A percentile compares a stretch with the other conserved stretches of the same genome.
These are phyloP conservation scores for Porites divaricata DNA, from an alignment of 92 coral and sea anemone genomes.

Conservation along the genomic window DNA sequence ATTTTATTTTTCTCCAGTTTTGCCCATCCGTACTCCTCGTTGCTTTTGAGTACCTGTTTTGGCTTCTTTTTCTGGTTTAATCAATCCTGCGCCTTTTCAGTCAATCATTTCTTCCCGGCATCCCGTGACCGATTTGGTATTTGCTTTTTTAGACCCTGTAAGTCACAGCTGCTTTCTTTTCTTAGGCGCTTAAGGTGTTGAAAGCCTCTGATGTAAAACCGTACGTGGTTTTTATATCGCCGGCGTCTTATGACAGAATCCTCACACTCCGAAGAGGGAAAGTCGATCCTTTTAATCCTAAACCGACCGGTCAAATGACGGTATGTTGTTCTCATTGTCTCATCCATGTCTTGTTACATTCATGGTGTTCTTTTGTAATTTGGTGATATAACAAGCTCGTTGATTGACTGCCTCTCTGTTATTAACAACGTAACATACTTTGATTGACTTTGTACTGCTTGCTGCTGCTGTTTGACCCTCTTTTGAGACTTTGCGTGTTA, in stretches of 20 bases:
- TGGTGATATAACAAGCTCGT: no score
- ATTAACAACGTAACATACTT: no score
- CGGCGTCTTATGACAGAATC: slow-evolving; percentile 93
- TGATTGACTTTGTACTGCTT: no score
- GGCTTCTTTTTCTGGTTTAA: no score
- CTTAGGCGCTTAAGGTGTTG: slow-evolving; percentile 85
- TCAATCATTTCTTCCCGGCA: no score
- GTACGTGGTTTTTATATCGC: slow-evolving; percentile 88
- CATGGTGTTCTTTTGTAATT: background rate
- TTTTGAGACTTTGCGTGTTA: no score
- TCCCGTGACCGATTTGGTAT: background rate
- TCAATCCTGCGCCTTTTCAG: no score
- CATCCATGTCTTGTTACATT: background rate
- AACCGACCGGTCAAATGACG: slow-evolving; percentile 53
- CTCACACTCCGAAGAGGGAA: slow-evolving; percentile 85
- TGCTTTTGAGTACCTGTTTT: no score
- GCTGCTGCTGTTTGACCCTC: no score
- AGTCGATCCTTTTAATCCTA: slow-evolving; percentile 97
- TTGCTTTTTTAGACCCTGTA: background rate
- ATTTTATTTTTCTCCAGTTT: no score
- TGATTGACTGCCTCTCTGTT: no score
- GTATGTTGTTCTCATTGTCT: slow-evolving; percentile 48
- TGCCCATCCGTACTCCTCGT: no score
- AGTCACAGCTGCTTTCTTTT: background rate
- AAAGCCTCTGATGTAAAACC: slow-evolving; percentile 92